Conservation (phyloP, 1,140 invertebrate genomes). For the Papilio dardanus region DNA sequence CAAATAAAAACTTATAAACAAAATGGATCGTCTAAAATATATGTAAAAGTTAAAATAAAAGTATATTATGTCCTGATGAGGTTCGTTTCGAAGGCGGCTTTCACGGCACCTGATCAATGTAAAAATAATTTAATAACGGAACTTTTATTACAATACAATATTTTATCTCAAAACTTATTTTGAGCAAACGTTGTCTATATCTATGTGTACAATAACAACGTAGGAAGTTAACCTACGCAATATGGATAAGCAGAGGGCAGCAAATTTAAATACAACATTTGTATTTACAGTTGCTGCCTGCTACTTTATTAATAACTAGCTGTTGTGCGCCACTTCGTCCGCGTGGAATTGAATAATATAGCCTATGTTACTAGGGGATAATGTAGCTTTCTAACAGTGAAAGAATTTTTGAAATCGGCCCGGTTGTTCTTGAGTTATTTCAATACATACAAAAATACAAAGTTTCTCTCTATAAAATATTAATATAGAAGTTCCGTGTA, state of each 20-base stretch:
- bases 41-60: conserved; percentile 8
- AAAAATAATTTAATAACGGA: neutral
- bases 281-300: neutral
- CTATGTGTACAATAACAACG: neutral
- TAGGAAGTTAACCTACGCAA: neutral
- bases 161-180: neutral
- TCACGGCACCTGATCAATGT: neutral
- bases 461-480: no score
- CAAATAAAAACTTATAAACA: conserved; percentile 25
- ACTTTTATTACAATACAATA: neutral
- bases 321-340: no score
- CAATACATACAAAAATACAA: no score
- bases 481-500: no score
- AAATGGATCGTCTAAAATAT: conserved; percentile 16
- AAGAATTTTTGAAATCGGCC: no score
- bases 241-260: neutral
- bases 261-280: neutral
- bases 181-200: neutral
- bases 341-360: no score
- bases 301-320: no score
- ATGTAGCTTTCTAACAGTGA: no score
- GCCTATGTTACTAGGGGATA: no score
- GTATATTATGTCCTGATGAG: neutral
- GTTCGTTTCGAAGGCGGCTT: conserved; percentile 17
- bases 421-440: no score